Evolutionary conservation across 2,888 invertebrate genomes (phyloP).

Genomic region (Isotomurus palustris): DNA sequence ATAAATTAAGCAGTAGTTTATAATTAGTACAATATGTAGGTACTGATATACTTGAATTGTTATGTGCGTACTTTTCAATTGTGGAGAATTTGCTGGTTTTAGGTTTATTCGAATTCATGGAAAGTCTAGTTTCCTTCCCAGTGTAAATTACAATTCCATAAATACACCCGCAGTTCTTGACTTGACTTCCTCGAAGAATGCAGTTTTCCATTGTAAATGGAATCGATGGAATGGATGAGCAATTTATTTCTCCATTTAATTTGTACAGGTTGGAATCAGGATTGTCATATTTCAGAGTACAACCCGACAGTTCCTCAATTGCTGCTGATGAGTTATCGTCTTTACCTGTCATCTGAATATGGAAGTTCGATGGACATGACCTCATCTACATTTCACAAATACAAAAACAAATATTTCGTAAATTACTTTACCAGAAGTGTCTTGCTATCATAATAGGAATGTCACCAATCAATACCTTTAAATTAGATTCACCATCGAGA

Average conservation of each 20-base stretch:
- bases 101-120: slow-evolving; percentile 85
- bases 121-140: slow-evolving; percentile 89
- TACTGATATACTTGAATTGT: not conserved
- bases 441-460: not conserved
- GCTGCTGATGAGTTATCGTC: too few relatives aligned
- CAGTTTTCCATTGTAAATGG: slow-evolving; percentile 61
- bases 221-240: not conserved
- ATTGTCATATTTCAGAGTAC: slow-evolving; percentile 9
- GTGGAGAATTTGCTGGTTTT: slow-evolving; percentile 65
- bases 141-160: slow-evolving; percentile 94
- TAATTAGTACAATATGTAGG: not conserved
- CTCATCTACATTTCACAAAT: slow-evolving; percentile 2
- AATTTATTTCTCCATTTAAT: slow-evolving; percentile 12
- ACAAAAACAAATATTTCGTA: not conserved
- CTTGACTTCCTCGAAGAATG: slow-evolving; percentile 76
- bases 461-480: slow-evolving; percentile 57
- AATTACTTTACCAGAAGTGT: not conserved
- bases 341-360: too few relatives aligned
- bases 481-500: slow-evolving; percentile 74
- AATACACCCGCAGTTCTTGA: slow-evolving; percentile 93
- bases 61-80: slow-evolving; percentile 54
- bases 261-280: slow-evolving; percentile 21
- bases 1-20: not conserved
- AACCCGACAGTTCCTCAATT: not conserved
- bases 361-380: not conserved